These are phyloP conservation scores for Carassius carassius DNA, from an alignment of 2,113 vertebrate genomes.

Conservation along the genomic window DNA sequence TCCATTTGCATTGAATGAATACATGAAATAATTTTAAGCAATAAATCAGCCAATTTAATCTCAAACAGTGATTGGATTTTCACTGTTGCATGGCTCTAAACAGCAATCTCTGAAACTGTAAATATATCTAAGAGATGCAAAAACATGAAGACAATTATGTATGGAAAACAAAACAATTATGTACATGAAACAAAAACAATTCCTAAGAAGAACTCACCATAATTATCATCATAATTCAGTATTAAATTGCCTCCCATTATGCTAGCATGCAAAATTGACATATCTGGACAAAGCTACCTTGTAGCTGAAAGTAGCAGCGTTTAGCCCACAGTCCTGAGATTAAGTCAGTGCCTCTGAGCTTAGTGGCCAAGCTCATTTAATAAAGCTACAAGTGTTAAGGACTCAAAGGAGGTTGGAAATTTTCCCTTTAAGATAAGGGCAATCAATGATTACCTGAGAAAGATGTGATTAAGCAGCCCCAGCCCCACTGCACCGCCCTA, in stretches of 20 bases:
- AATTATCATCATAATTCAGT: neutral
- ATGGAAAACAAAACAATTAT: too few species aligned
- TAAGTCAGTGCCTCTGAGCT: slow-evolving; percentile 20
- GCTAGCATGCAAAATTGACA: slow-evolving; percentile 1
- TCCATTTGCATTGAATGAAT: too few species aligned
- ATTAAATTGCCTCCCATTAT: neutral
- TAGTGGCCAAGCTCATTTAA: slow-evolving; percentile 12
- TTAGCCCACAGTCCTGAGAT: slow-evolving; percentile 3
- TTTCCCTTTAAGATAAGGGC: slow-evolving; percentile 19
- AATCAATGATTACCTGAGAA: slow-evolving; percentile 11
- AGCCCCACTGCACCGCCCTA: neutral
- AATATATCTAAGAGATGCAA: neutral
- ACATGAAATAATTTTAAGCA: neutral
- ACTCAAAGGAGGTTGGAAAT: slow-evolving; percentile 12
- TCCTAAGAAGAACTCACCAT: neutral
- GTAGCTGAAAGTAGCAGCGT: neutral
- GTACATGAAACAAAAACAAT: neutral
- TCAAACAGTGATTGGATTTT: neutral
- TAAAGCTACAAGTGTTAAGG: slow-evolving; percentile 1
- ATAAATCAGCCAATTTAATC: neutral
- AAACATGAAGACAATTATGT: neutral
- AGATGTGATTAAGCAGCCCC: neutral
- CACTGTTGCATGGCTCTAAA: neutral
- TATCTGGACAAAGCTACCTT: neutral
- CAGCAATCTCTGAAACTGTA: neutral